A percentile compares a stretch with the other conserved stretches of the same genome.
Conservation (phyloP, 1,140 invertebrate genomes). For the Sycobia sp. region DNA sequence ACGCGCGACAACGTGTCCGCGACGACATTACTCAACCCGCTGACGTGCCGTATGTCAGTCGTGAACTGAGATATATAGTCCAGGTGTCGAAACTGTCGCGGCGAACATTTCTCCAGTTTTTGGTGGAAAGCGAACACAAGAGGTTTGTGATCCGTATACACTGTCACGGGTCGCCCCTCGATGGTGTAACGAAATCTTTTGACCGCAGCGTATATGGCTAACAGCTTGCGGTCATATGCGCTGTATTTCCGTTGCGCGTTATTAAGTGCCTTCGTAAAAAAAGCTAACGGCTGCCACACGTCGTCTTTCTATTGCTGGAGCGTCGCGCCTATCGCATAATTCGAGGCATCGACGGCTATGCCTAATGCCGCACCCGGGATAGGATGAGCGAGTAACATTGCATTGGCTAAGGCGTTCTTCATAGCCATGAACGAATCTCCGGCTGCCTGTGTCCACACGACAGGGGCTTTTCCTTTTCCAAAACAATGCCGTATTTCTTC, state of each 20-base stretch:
- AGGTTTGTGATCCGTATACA: too few species aligned
- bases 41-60: neutral
- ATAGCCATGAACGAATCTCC: conserved; percentile 33
- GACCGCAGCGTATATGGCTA: conserved; percentile 42
- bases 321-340: conserved; percentile 15
- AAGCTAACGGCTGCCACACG: conserved; percentile 31
- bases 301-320: conserved; percentile 24
- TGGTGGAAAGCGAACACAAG: too few species aligned
- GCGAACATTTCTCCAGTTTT: conserved; percentile 14
- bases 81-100: conserved; percentile 6
- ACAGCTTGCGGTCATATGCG: conserved; percentile 44
- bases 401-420: too few species aligned
- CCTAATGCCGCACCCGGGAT: neutral
- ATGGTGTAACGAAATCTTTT: conserved; percentile 34
- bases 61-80: conserved; percentile 18
- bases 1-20: conserved; percentile 12
- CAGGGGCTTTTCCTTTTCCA: conserved; percentile 34
- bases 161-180: conserved; percentile 36
- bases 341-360: too few species aligned
- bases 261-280: too few species aligned
- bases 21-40: conserved; percentile 2
- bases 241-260: too few species aligned
- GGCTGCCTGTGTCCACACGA: conserved; percentile 26
- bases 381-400: neutral
- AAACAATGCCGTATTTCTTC: too few species aligned